Evolutionary conservation across 2,888 invertebrate genomes (phyloP), one percentile per base, ranked within the genome.

Genomic region (Aleiodes alternator): DNA sequence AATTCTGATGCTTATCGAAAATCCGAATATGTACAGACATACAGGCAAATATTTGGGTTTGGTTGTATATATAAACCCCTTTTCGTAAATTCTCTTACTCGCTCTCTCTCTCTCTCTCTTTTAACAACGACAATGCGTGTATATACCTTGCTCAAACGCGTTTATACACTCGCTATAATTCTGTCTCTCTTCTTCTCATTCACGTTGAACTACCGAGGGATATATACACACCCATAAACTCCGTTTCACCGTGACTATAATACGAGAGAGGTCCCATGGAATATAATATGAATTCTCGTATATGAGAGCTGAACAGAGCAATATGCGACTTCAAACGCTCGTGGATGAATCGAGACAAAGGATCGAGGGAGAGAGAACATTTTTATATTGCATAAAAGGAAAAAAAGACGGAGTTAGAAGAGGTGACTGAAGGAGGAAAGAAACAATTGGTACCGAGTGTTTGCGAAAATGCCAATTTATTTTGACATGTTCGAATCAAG

Each of bases 381-480:
- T 43, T 43, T 43, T 43, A 9, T 43, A 48, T 48, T 64, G 11
- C 43, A 64, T 64, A 64, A 64, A 68, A 14, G 16, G n/a, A 53
- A 53, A 53, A 53, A 55, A 55, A 69, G 53, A 69, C 29, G 23
- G 51, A 29, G 68, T 61, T 43, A 23, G 23, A 23, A 68, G 12
- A 55, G 43, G 14, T 16, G 34, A 55, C 23, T 43, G 50, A 59
- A 34, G 31, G 34, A 59, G 34, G 69, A 48, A 59, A 53, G 8
- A 38, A 51, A 23, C 64, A 31, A 14, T 16, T 38, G 43, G 23
- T 8, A 14, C 16, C 64, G 38, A 69, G 73, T 75, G 48, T 66
- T 75, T 64, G 11, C 31, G 53, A 74, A 75, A 75, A 70, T 70
- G 64, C 74, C 64, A 75, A 75, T 75, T 75, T 70, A 64, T 64